Evolutionary conservation across 1,140 invertebrate genomes (phyloP).

Genomic region (Drosophila arawakana): DNA sequence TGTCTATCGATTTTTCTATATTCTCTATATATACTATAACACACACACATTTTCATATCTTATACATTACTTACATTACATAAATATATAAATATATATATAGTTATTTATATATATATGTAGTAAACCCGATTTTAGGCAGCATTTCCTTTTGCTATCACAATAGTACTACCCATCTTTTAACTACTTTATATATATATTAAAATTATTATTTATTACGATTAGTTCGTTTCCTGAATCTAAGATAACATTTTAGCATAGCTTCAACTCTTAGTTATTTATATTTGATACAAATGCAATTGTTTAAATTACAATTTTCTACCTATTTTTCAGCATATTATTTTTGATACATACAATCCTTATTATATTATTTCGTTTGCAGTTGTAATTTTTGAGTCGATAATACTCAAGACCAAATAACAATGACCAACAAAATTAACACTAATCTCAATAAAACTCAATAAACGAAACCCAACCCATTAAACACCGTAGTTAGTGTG

Average conservation of each 20-base stretch:
- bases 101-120: neutral
- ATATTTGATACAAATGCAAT: conserved; percentile 57
- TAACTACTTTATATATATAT: neutral
- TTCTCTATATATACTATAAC: conserved; percentile 39
- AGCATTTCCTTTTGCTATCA: conserved; percentile 31
- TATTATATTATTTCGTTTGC: conserved; percentile 76
- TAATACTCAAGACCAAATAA: conserved; percentile 38
- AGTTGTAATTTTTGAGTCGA: conserved; percentile 66
- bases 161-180: conserved; percentile 22
- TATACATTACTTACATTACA: conserved; percentile 12
- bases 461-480: conserved; percentile 45
- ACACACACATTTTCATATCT: conserved; percentile 35
- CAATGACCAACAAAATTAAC: conserved; percentile 61
- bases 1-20: conserved; percentile 54
- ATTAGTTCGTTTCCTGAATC: conserved; percentile 45
- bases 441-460: conserved; percentile 63
- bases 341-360: conserved; percentile 48
- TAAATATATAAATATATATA: neutral
- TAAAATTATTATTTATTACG: neutral
- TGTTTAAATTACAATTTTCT: conserved; percentile 79
- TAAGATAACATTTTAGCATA: conserved; percentile 41
- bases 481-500: conserved; percentile 73
- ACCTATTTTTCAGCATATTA: conserved; percentile 80
- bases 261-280: conserved; percentile 48
- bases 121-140: conserved; percentile 33